Evolutionary conservation across 2,113 vertebrate species (phyloP).

Genomic region (Crotophaga sulcirostris): DNA sequence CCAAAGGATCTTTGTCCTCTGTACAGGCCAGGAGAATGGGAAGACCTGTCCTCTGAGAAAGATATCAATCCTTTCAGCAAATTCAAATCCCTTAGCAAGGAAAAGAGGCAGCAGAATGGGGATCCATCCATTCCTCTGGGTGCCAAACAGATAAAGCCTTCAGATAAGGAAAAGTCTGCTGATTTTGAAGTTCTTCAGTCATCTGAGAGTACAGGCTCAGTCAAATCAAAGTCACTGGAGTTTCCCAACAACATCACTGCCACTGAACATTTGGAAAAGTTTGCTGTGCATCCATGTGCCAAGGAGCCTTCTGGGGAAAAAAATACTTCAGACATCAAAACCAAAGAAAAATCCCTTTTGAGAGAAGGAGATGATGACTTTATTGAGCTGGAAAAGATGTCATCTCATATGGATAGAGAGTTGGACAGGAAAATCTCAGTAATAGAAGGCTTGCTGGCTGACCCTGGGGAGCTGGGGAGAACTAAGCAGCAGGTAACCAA

Average conservation of each 20-base stretch:
- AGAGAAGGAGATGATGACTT: conserved; percentile 61
- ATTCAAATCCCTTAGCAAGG: conserved; percentile 85
- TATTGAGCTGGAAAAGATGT: conserved; percentile 67
- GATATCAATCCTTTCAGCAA: conserved; percentile 97
- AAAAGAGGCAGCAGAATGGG: conserved; percentile 79
- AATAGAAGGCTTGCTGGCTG: conserved; percentile 49
- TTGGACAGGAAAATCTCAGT: conserved; percentile 44
- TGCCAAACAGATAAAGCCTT: conserved; percentile 8
- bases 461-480: conserved; percentile 44
- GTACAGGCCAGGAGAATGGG: conserved; percentile 99
- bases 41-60: conserved; percentile 92
- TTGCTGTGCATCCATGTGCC: neutral
- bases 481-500: conserved; percentile 40
- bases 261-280: neutral
- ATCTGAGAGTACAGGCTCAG: conserved; percentile 20
- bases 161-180: conserved; percentile 65
- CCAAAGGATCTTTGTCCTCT: conserved; percentile 99
- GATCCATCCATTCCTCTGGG: conserved; percentile 21
- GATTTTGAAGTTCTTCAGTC: conserved; percentile 43
- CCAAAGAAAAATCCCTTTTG: conserved; percentile 73
- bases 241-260: conserved; percentile 10
- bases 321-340: conserved; percentile 14
- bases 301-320: conserved; percentile 35
- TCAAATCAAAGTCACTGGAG: conserved; percentile 49
- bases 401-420: conserved; percentile 10